Evolutionary conservation across 2,888 invertebrate species (phyloP), one percentile per base, ranked within the genome.

Genomic region (Nycteola revayana): DNA sequence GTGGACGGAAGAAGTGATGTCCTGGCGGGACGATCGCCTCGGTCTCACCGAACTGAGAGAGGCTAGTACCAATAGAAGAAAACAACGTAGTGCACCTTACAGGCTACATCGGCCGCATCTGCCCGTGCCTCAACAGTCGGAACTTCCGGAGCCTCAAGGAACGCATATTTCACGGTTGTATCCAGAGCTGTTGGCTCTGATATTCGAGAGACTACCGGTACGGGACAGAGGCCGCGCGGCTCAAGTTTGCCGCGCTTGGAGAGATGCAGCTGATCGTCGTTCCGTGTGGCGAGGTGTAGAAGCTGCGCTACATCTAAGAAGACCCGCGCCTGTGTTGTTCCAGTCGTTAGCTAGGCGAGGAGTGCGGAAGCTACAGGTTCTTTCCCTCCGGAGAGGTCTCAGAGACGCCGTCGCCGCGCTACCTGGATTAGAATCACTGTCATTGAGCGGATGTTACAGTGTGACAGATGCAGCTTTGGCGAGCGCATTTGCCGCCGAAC

Each of bases 241-340:
- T 1, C 96, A 96, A 83, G 97, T 97, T 46, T 96, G 96, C 77
- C 91, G 92, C 36, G 89, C 94, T 38, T 98, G 98, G 97, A 90
- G 96, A 41, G 97, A 98, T 69, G 97, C 97, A 26, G 95, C 96
- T 17, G 97, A 98, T 80, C 94, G 95, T 61, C 94, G 96, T 60
- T 95, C 95, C 23, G 97, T 98, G 9, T 98, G 98, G 98, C 93
- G 96, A 55, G 96, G 96, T 32, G 96, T 97, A 18, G 96, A 97
- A 73, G 97, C 98, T 0, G 94, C 95, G 58, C 82, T 98, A 46
- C 98, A 98, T 75, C 90, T 98, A 29, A 91, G 95, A 44, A 91
- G 94, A 56, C 93, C 96, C 44, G 94, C 95, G 44, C 94, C 95
- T 7, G 94, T 94, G 56, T 90, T 98, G 36, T 97, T 97, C 82